Percentiles rank a stretch among this genome's conserved stretches.
Evolutionary conservation across 2,797 vertebrate genomes (phyloP).

Genomic region (Poecilia velifera): DNA sequence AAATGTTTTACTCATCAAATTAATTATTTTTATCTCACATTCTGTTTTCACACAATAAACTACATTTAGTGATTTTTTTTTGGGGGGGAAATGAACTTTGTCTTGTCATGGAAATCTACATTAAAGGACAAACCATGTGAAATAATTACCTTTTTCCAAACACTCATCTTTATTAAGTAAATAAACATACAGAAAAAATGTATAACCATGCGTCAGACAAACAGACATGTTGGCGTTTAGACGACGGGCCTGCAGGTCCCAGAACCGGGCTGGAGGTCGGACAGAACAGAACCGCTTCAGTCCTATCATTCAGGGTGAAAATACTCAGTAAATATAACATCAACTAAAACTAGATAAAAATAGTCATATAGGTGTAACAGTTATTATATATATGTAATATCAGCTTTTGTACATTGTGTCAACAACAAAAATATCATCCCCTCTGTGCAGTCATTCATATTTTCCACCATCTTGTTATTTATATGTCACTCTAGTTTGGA

Average conservation of each 20-base stretch:
- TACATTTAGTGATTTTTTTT: background rate
- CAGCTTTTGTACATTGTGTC: constrained; percentile 53
- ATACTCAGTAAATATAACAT: constrained; percentile 66
- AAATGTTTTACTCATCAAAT: constrained; percentile 6
- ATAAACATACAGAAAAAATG: constrained; percentile 79
- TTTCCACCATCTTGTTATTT: constrained; percentile 13
- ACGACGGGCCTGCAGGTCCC: constrained; percentile 69
- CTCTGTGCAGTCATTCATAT: constrained; percentile 29
- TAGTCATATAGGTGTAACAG: constrained; percentile 46
- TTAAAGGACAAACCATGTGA: background rate
- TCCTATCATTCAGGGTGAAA: constrained; percentile 60
- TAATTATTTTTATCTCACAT: constrained; percentile 38
- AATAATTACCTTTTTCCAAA: constrained; percentile 46
- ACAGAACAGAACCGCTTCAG: constrained; percentile 69
- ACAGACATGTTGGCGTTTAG: constrained; percentile 64
- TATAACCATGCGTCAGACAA: constrained; percentile 81
- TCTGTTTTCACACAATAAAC: constrained; percentile 35
- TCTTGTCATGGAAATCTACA: background rate
- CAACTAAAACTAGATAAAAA: constrained; percentile 67
- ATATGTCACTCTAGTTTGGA: constrained; percentile 18
- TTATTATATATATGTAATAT: constrained; percentile 31
- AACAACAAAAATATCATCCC: constrained; percentile 36
- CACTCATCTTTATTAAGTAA: constrained; percentile 80
- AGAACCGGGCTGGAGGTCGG: constrained; percentile 76
- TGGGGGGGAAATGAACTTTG: background rate